A percentile compares a stretch with the other conserved stretches of the same genome.
These are phyloP conservation scores for Pelobates fuscus DNA, from an alignment of 2,113 vertebrate genomes.

Conservation along the genomic window DNA sequence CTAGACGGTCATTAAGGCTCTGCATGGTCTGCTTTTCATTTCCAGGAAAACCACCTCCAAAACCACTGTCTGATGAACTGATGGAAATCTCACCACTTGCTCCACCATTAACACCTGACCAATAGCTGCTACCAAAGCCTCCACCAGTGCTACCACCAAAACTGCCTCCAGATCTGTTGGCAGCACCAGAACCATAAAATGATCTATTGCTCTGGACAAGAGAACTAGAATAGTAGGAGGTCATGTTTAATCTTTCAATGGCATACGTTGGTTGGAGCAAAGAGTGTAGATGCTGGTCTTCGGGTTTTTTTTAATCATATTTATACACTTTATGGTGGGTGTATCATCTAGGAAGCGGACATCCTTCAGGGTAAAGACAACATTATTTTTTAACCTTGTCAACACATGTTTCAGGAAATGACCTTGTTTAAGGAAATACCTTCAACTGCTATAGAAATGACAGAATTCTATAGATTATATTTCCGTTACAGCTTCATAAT, in stretches of 20 bases:
- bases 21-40: conserved; percentile 73
- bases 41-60: neutral
- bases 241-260: conserved; percentile 40
- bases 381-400: no score
- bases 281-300: conserved; percentile 41
- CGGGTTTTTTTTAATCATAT: conserved; percentile 27
- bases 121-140: neutral
- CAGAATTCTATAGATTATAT: no score
- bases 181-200: conserved; percentile 9
- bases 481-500: no score
- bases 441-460: no score
- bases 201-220: neutral
- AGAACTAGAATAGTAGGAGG: neutral
- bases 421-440: no score
- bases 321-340: conserved; percentile 47
- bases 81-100: neutral
- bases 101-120: neutral
- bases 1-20: conserved; percentile 71
- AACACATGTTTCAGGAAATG: no score
- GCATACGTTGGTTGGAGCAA: conserved; percentile 49
- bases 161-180: neutral
- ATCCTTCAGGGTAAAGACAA: conserved; percentile 48
- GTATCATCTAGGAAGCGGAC: conserved; percentile 53
- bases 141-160: neutral
- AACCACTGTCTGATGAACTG: conserved; percentile 35